Evolutionary conservation across 2,888 invertebrate genomes (phyloP).

Genomic region (Miltochrista miniata): DNA sequence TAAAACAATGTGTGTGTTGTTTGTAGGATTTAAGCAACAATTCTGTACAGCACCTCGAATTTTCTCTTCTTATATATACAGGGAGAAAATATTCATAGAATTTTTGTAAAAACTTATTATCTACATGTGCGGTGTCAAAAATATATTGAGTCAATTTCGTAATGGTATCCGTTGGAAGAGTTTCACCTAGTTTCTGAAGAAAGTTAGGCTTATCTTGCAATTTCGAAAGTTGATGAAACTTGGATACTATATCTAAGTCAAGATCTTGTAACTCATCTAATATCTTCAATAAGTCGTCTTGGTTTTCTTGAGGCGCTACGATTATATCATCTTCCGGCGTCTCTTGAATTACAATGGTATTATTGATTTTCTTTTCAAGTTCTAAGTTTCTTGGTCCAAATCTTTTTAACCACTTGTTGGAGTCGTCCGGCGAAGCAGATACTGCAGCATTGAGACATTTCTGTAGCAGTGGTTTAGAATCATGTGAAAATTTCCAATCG

Average conservation of each 20-base stretch:
- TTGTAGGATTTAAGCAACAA: slow-evolving; percentile 48
- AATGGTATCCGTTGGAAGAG: slow-evolving; percentile 35
- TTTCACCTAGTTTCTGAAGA: slow-evolving; percentile 42
- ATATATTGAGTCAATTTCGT: slow-evolving; percentile 52
- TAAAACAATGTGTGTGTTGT: slow-evolving; percentile 39
- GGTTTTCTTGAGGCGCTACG: slow-evolving; percentile 1
- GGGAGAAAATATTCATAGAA: slow-evolving; percentile 50
- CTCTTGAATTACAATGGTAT: slow-evolving; percentile 13
- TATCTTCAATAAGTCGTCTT: slow-evolving; percentile 11
- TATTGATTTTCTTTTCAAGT: slow-evolving; percentile 11
- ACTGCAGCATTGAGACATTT: slow-evolving; percentile 41
- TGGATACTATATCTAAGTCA: slow-evolving; percentile 40
- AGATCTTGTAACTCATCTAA: slow-evolving; percentile 42
- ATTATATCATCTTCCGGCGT: slow-evolving; percentile 1
- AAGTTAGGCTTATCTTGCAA: slow-evolving; percentile 40
- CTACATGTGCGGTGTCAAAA: slow-evolving; percentile 28
- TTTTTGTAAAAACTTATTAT: slow-evolving; percentile 34
- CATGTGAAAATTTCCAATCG: slow-evolving; percentile 52
- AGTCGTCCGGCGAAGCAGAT: slow-evolving; percentile 22
- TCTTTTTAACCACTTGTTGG: slow-evolving; percentile 50
- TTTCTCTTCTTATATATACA: slow-evolving; percentile 44
- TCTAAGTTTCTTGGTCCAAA: slow-evolving; percentile 38
- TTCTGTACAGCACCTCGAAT: slow-evolving; percentile 49
- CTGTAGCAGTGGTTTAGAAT: slow-evolving; percentile 38
- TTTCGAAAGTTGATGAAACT: slow-evolving; percentile 43